These are phyloP conservation scores for Rapana venosa DNA, from an alignment of 2,888 invertebrate species.

Conservation along the genomic window DNA sequence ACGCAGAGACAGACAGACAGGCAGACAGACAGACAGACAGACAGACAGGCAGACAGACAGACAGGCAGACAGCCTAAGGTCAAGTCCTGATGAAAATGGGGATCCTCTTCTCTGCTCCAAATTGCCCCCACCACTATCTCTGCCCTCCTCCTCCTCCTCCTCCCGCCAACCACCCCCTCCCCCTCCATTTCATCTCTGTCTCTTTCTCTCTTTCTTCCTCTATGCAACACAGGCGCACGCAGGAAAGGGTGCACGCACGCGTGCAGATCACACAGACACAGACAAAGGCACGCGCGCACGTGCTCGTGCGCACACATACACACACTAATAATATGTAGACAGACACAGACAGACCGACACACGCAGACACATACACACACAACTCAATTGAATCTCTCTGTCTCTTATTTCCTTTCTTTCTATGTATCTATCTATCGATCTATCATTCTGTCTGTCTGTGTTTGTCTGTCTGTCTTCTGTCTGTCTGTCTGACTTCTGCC, in stretches of 20 bases:
- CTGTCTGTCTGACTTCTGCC: no score
- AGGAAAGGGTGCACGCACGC: not conserved
- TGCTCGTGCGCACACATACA: not conserved
- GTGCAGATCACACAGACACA: not conserved
- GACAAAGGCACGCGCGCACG: not conserved
- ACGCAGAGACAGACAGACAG: not conserved
- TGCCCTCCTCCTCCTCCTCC: not conserved
- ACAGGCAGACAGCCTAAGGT: not conserved
- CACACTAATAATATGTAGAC: not conserved
- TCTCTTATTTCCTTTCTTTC: no score
- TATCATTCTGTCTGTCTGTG: no score
- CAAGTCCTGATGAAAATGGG: constrained; percentile 22
- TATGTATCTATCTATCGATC: no score
- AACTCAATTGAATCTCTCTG: not conserved
- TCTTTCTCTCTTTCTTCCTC: not conserved
- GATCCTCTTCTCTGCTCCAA: not conserved
- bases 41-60: not conserved
- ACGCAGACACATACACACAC: not conserved
- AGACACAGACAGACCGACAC: not conserved
- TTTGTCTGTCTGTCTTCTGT: no score
- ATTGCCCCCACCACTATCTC: constrained; percentile 3
- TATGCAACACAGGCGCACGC: not conserved
- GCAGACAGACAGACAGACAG: not conserved
- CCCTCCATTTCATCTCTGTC: not conserved
- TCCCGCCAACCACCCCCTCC: no score